Evolutionary conservation across 2,888 invertebrate species (phyloP).

Genomic region (Tolmerus cingulatus): DNA sequence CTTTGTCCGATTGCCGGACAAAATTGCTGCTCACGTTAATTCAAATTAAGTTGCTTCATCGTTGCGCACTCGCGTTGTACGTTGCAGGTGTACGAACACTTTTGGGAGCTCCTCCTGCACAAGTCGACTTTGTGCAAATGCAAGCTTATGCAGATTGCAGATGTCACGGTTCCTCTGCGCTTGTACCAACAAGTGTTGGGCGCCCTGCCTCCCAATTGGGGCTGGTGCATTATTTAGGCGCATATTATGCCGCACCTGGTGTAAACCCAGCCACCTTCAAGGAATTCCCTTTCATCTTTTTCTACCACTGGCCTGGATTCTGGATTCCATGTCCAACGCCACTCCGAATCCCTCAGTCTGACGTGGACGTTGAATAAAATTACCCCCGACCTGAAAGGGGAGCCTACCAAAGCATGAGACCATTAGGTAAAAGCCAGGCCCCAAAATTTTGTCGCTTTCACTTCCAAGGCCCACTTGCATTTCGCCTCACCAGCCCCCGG

Average conservation of each 20-base stretch:
- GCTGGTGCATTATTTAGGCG: constrained; percentile 1
- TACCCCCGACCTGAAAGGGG: neutral
- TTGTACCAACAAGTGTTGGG: neutral
- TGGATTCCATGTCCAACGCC: neutral
- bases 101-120: neutral
- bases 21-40: neutral
- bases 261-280: neutral
- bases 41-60: neutral
- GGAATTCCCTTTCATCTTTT: constrained; percentile 1
- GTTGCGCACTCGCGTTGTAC: neutral
- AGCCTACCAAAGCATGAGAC: neutral
- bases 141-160: constrained; percentile 9
- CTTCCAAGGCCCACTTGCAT: neutral
- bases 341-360: neutral
- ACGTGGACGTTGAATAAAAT: neutral
- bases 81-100: neutral
- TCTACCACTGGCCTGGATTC: neutral
- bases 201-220: neutral
- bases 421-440: neutral
- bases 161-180: neutral
- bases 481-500: neutral
- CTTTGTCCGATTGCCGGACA: neutral
- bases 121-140: neutral
- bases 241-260: neutral
- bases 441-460: neutral